Evolutionary conservation across 2,797 vertebrate genomes (phyloP), one percentile per base, ranked within the genome.

Genomic region (Characodon lateralis): DNA sequence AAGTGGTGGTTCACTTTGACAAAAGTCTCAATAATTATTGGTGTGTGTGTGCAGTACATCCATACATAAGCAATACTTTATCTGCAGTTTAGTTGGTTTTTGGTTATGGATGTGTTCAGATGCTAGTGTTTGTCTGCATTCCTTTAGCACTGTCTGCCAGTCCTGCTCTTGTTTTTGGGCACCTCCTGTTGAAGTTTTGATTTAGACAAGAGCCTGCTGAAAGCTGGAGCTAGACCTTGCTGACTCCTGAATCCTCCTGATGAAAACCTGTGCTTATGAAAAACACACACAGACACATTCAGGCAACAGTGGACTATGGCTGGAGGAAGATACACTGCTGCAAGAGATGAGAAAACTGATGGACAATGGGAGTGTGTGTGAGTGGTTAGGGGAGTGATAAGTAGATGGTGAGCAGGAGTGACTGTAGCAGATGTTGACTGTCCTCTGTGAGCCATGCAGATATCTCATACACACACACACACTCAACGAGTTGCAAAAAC

Each of bases 351-450:
- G 69, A 28, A 50, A 31, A 31, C 7, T 31, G 69, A 71, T 51
- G 14, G 41, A 7, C 20, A 51, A 31, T 39, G 1, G 18, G 35
- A 65, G 59, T 71, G 85, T 13, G 14, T 13, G 75, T 2, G 53
- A 85, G 80, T 61, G 72, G 73, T 78, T 86, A 79, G 77, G 82
- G 87, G 85, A 89, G 79, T 83, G 83, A 63, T 35, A 18, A 2
- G 28, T 63, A 35, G 26, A 61, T 31, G 28, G 20, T 35, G 59
- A 63, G 28, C 28, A 63, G 59, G 28, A 20, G 16, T 63, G 59
- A 87, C 87, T 79, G 8, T 71, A 86, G 79, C 87, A 91, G 90
- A 88, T 92, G 90, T 84, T 89, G 59, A 75, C 74, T 81, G 87
- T 88, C 88, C 84, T 82, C 77, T 26, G 46, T 75, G 65, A 78